Evolutionary conservation across 2,797 vertebrate genomes (phyloP).

Genomic region (Smutsia gigantea): DNA sequence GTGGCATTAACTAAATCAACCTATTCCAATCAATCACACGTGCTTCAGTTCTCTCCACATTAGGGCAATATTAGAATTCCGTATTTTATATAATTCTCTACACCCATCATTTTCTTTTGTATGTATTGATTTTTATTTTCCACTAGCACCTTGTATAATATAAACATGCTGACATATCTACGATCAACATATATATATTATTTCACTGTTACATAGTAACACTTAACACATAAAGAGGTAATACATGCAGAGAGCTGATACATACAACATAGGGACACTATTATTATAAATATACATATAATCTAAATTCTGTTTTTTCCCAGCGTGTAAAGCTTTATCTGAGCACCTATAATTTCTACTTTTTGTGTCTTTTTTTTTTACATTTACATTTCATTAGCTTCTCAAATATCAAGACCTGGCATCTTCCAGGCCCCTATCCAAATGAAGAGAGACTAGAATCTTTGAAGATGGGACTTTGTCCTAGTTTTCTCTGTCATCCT

Average conservation of each 20-base stretch:
- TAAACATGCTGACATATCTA: neutral
- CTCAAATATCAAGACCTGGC: neutral
- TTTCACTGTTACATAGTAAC: neutral
- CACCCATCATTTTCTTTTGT: neutral
- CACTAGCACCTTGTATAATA: neutral
- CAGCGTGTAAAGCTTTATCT: neutral
- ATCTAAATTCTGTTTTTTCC: neutral
- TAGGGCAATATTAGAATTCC: neutral
- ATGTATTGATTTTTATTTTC: neutral
- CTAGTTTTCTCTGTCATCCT: neutral
- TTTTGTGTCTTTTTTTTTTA: neutral
- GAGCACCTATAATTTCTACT: neutral
- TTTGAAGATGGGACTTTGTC: neutral
- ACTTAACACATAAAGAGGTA: neutral
- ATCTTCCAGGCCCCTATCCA: neutral
- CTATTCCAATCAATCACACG: neutral
- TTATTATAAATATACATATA: neutral
- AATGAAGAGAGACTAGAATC: neutral
- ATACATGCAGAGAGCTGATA: no score
- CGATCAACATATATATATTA: neutral
- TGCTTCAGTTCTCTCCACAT: neutral
- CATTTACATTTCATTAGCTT: neutral
- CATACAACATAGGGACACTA: neutral
- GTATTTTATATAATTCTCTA: neutral
- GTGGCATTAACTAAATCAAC: neutral